Conservation (phyloP, 30 jellyfish, hydroid and myxozoan genomes). For the Cassiopea andromeda region DNA sequence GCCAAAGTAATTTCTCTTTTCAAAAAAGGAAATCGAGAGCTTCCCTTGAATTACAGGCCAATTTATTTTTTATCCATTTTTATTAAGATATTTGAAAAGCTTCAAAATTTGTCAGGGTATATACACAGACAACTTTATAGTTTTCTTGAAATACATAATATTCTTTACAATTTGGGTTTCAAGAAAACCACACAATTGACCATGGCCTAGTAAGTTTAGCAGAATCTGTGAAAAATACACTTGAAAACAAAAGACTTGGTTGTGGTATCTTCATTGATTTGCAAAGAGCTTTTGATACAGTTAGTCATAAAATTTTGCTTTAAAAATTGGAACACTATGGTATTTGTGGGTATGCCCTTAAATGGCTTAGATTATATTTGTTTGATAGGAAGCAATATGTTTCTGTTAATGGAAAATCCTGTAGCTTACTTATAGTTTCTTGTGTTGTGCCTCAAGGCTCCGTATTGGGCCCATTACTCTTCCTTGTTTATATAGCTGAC, state of each 20-base stretch:
- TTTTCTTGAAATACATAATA: conserved; percentile 26
- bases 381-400: conserved; percentile 24
- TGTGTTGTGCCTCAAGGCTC: conserved; percentile 55
- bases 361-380: conserved; percentile 17
- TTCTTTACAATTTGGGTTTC: conserved; percentile 27
- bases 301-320: conserved; percentile 18
- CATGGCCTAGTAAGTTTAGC: not conserved
- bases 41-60: conserved; percentile 7
- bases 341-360: conserved; percentile 28
- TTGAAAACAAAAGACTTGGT: conserved; percentile 11
- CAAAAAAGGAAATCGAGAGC: not conserved
- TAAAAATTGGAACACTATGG: conserved; percentile 37
- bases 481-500: conserved; percentile 15
- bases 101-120: no score
- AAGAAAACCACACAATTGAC: conserved; percentile 1
- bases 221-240: conserved; percentile 21
- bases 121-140: not conserved
- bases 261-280: conserved; percentile 8
- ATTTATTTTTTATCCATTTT: conserved; percentile 26
- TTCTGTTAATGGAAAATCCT: conserved; percentile 10
- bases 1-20: not conserved
- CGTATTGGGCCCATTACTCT: conserved; percentile 36
- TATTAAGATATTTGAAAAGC: conserved; percentile 38
- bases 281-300: conserved; percentile 39
- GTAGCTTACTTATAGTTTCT: not conserved